These are phyloP conservation scores for Theristus sp. DNA, from an alignment of 2,888 invertebrate genomes.

Conservation along the genomic window DNA sequence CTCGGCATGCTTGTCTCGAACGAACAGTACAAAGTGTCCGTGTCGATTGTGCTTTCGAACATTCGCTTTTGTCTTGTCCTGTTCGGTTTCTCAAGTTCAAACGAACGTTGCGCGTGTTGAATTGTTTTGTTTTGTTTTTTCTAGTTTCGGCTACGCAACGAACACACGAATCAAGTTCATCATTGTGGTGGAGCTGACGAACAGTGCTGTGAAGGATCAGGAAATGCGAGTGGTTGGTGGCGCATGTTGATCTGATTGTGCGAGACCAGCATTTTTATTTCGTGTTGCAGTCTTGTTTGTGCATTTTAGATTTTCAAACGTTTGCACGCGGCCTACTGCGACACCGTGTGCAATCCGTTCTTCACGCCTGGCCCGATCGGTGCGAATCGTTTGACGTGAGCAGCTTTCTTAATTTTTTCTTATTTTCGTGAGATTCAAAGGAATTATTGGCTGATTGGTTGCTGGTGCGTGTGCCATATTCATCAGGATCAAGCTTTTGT, in stretches of 20 bases:
- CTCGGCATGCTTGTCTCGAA: slow-evolving; percentile 75
- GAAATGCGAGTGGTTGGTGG: slow-evolving; percentile 10
- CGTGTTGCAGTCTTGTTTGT: too few species aligned
- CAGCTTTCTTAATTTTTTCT: too few species aligned
- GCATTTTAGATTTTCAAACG: slow-evolving; percentile 56
- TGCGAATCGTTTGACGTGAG: too few species aligned
- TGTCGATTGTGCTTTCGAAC: too few species aligned
- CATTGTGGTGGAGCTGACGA: slow-evolving; percentile 3
- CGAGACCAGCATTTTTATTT: too few species aligned
- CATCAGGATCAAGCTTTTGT: too few species aligned
- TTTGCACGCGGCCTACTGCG: slow-evolving; percentile 71
- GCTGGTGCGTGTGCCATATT: too few species aligned
- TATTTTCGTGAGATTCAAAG: too few species aligned
- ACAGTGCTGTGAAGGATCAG: slow-evolving; percentile 3
- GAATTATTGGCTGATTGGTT: too few species aligned
- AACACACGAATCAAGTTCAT: slow-evolving; percentile 66
- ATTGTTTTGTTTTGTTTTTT: not conserved
- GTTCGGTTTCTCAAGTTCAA: too few species aligned
- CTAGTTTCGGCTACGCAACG: slow-evolving; percentile 65
- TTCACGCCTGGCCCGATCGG: slow-evolving; percentile 64
- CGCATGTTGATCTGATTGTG: too few species aligned
- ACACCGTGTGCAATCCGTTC: slow-evolving; percentile 85
- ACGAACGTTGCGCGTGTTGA: too few species aligned
- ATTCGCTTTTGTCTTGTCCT: not conserved
- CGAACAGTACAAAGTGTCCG: slow-evolving; percentile 84